A percentile compares a stretch with the other conserved stretches of the same genome.
Evolutionary conservation across 1,140 invertebrate species (phyloP).

Genomic region (Bombus balteatus): DNA sequence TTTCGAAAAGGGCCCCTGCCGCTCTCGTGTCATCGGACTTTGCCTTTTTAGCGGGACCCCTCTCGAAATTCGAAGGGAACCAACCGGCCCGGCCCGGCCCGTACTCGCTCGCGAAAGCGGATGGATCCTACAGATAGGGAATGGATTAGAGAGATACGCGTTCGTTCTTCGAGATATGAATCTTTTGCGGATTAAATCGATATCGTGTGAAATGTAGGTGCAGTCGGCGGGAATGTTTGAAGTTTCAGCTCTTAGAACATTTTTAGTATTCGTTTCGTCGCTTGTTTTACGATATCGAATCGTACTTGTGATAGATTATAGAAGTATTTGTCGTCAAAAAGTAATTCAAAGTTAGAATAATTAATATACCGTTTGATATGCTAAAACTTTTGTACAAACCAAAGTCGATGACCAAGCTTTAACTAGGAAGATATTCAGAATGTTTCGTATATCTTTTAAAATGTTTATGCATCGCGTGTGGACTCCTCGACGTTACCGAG

Average conservation of each 20-base stretch:
- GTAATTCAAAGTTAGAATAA: too few relatives aligned
- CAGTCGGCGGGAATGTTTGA: not conserved
- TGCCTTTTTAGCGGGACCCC: conserved; percentile 10
- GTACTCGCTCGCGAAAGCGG: not conserved
- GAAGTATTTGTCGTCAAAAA: too few relatives aligned
- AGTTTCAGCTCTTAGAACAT: not conserved
- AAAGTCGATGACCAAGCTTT: too few relatives aligned
- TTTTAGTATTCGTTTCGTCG: too few relatives aligned
- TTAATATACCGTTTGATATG: too few relatives aligned
- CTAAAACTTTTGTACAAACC: too few relatives aligned
- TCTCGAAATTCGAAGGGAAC: conserved; percentile 9
- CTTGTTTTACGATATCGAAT: too few relatives aligned
- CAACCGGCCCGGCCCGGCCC: not conserved
- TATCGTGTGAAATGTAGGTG: not conserved
- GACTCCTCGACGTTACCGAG: too few relatives aligned
- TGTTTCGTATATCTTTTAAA: too few relatives aligned
- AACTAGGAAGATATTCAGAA: too few relatives aligned
- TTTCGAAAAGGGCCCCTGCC: conserved; percentile 31
- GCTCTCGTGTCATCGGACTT: conserved; percentile 13
- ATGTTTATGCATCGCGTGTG: too few relatives aligned
- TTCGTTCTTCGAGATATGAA: not conserved
- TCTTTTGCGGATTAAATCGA: not conserved
- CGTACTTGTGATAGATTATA: too few relatives aligned
- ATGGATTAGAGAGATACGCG: not conserved
- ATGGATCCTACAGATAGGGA: not conserved